phyloP scores from a whole-genome alignment of 2,797 vertebrate species.

The Smutsia gigantea region DNA sequence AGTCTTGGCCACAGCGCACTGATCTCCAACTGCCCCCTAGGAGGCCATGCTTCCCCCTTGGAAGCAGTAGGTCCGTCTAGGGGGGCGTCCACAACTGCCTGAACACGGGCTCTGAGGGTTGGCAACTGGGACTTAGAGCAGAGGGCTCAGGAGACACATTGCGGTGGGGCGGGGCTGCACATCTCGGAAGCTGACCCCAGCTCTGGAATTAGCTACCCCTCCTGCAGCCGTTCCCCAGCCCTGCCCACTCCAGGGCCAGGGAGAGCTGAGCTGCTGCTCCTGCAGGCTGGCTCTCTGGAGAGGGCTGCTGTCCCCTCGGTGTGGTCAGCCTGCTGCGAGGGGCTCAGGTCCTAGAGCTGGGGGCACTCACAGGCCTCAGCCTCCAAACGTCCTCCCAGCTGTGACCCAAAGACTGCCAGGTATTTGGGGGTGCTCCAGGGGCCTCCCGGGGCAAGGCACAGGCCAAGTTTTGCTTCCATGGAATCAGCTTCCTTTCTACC shows the following conservation, averaged over 20 bases:
- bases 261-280: not conserved
- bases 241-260: fast-evolving
- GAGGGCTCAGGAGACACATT: not conserved
- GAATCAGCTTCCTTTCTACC: not conserved
- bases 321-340: fast-evolving
- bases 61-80: not conserved
- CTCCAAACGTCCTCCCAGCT: fast-evolving
- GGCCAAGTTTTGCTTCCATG: too few relatives aligned
- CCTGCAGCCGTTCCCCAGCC: fast-evolving
- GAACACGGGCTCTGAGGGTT: not conserved
- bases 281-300: not conserved
- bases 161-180: not conserved
- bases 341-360: too few relatives aligned
- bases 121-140: not conserved
- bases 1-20: not conserved
- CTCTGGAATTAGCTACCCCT: fast-evolving
- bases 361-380: not conserved
- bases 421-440: not conserved
- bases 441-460: fast-evolving
- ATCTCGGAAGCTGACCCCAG: fast-evolving
- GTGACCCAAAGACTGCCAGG: not conserved
- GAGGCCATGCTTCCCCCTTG: not conserved
- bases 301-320: fast-evolving
- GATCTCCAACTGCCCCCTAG: slow-evolving; percentile 29
- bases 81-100: fast-evolving